These are phyloP conservation scores for Acromyrmex heyeri DNA, from an alignment of 1,140 invertebrate species.

Conservation along the genomic window DNA sequence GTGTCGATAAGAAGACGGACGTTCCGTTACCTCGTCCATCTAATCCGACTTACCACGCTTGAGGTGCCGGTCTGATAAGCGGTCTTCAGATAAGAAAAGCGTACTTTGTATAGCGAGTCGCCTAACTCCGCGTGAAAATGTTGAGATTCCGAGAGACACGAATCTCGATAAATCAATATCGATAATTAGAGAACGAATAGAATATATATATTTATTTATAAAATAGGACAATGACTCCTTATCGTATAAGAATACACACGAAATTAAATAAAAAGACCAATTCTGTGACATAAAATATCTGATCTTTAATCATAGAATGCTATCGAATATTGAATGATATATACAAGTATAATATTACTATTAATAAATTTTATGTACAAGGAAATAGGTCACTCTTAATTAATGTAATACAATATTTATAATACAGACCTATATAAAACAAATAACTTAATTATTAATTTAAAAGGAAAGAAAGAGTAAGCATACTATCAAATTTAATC, in stretches of 20 bases:
- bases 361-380: too few species aligned
- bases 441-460: too few species aligned
- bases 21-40: conserved; percentile 58
- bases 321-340: too few species aligned
- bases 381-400: too few species aligned
- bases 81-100: conserved; percentile 23
- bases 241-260: not conserved
- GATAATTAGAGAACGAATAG: not conserved
- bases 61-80: conserved; percentile 41
- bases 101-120: not conserved
- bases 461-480: too few species aligned
- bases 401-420: too few species aligned
- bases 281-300: not conserved
- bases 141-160: not conserved
- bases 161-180: conserved; percentile 27
- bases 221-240: not conserved
- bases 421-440: too few species aligned
- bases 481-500: too few species aligned
- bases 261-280: not conserved
- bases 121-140: conserved; percentile 24
- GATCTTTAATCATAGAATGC: not conserved
- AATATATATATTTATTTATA: not conserved
- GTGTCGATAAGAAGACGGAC: conserved; percentile 57
- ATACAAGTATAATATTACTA: too few species aligned
- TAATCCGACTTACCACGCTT: conserved; percentile 53